Percentiles rank a stretch among this genome's conserved stretches.
Conservation (phyloP, 1,140 invertebrate species). For the Drosophila lacteicornis region DNA sequence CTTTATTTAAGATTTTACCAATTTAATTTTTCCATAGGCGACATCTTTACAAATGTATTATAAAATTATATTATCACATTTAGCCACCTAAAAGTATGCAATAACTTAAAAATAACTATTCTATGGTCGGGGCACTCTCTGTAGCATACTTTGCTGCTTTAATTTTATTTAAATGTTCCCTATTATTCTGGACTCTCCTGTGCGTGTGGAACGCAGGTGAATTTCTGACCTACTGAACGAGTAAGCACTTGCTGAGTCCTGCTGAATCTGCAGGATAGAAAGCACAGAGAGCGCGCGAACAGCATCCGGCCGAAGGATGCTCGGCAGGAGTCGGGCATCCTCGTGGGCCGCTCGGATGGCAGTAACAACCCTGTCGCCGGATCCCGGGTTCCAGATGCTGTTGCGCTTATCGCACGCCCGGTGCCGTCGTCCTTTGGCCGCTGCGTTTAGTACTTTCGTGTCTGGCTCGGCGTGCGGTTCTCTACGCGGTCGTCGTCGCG, state of each 20-base stretch:
- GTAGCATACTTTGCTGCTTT: not conserved
- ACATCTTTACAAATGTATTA: too few species aligned
- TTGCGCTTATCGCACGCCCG: conserved; percentile 61
- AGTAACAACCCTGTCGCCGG: conserved; percentile 54
- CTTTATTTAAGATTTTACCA: too few species aligned
- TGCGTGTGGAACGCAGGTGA: conserved; percentile 22
- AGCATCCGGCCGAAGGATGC: conserved; percentile 54
- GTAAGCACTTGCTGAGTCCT: conserved; percentile 37
- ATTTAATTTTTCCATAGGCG: too few species aligned
- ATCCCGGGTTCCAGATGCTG: conserved; percentile 52
- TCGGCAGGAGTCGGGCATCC: conserved; percentile 15
- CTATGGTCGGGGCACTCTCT: too few species aligned
- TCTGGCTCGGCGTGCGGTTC: conserved; percentile 76
- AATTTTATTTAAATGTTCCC: not conserved
- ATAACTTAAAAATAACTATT: not conserved
- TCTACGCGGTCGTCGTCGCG: conserved; percentile 20
- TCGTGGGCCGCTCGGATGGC: conserved; percentile 7
- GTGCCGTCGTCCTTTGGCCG: conserved; percentile 53
- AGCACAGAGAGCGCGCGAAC: conserved; percentile 12
- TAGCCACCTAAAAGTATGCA: not conserved
- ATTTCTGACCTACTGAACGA: conserved; percentile 80
- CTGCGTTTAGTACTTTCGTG: conserved; percentile 75
- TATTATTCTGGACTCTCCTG: not conserved
- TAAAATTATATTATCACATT: not conserved
- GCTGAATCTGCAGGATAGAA: conserved; percentile 62